Evolutionary conservation across 2,888 invertebrate genomes (phyloP).

Genomic region (Neuroscelio doddi): DNA sequence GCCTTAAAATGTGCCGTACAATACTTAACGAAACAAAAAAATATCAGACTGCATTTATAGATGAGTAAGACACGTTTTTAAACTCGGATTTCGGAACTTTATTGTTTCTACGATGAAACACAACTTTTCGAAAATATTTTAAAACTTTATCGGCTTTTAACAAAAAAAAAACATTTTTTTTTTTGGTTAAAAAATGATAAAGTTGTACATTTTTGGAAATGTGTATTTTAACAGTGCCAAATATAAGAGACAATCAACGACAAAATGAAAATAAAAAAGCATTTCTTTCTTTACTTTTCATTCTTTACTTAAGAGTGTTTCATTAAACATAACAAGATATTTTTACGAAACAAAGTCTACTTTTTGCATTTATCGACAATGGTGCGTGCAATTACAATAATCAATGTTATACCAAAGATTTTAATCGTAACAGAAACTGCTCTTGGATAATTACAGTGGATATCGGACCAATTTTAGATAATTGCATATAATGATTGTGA

Average conservation of each 20-base stretch:
- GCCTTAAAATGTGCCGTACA: constrained; percentile 24
- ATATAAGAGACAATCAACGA: not conserved
- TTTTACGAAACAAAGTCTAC: not conserved
- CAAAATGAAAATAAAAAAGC: no score
- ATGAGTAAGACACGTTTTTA: constrained; percentile 5
- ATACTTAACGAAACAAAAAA: constrained; percentile 33
- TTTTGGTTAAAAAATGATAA: no score
- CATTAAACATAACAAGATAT: no score
- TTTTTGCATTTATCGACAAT: constrained; percentile 12
- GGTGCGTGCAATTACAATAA: constrained; percentile 57
- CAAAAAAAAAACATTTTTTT: no score
- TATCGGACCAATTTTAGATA: constrained; percentile 38
- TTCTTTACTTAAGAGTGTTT: no score
- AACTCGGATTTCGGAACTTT: not conserved
- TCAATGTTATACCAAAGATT: constrained; percentile 69
- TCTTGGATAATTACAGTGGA: constrained; percentile 14
- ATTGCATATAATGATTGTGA: constrained; percentile 2
- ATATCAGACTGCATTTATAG: constrained; percentile 39
- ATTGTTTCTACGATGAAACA: not conserved
- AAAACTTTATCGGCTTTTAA: no score
- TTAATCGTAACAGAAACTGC: constrained; percentile 41
- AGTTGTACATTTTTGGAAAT: no score
- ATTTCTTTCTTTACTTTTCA: no score
- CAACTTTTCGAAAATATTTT: not conserved
- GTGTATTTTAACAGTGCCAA: not conserved